Percentiles rank a stretch among this genome's conserved stretches.
phyloP scores from a whole-genome alignment of 2,113 vertebrate species.

The Mandrillus leucophaeus region DNA sequence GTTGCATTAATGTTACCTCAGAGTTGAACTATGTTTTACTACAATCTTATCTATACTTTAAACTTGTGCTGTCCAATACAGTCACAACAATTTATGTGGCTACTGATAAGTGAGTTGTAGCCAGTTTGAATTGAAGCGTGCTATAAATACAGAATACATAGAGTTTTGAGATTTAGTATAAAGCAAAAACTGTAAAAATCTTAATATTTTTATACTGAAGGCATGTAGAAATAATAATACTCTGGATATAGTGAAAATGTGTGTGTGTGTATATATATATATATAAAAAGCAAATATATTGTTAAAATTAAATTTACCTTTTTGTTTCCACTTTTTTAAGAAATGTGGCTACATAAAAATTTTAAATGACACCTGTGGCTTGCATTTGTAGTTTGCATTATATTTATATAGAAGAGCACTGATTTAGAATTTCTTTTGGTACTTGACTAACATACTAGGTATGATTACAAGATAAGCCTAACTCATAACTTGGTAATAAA shows the following conservation, averaged over 20 bases:
- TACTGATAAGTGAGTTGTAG: neutral
- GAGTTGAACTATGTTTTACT: neutral
- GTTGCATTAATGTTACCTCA: neutral
- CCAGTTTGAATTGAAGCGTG: neutral
- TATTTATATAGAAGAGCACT: neutral
- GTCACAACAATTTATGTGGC: neutral
- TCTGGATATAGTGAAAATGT: neutral
- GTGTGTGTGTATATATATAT: fast-evolving
- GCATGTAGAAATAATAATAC: neutral
- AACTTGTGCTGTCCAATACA: neutral
- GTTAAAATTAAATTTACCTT: neutral
- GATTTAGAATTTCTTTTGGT: neutral
- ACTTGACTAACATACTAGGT: neutral
- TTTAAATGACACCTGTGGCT: neutral
- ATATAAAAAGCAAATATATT: neutral
- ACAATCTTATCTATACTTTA: neutral
- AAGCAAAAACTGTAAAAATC: neutral
- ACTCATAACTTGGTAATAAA: neutral
- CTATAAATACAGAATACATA: neutral
- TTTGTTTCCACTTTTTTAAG: neutral
- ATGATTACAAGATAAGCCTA: neutral
- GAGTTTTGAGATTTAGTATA: neutral
- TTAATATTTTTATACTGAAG: neutral
- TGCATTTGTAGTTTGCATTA: neutral
- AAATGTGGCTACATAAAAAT: neutral